Evolutionary conservation across 2,113 vertebrate genomes (phyloP).

Genomic region (Eulacestoma nigropectus): DNA sequence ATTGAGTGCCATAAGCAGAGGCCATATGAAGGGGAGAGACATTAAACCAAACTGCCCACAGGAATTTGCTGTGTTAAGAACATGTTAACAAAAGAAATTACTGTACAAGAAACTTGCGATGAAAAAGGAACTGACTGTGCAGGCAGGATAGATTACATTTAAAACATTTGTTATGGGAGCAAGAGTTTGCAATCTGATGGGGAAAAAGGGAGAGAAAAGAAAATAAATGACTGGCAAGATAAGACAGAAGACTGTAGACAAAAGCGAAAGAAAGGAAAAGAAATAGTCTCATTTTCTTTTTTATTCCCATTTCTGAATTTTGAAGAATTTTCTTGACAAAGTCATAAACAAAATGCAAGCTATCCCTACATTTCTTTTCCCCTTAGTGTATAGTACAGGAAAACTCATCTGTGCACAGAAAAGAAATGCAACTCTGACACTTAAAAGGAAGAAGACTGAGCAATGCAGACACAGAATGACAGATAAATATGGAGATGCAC

Average conservation of each 20-base stretch:
- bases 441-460: constrained; percentile 26
- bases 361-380: background rate
- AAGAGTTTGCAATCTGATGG: background rate
- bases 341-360: background rate
- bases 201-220: background rate
- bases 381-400: background rate
- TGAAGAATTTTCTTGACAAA: background rate
- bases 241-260: background rate
- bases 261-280: background rate
- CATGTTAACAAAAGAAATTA: background rate
- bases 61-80: constrained; percentile 1
- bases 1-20: background rate
- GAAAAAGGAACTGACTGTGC: background rate
- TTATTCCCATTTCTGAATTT: background rate
- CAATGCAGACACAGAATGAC: background rate
- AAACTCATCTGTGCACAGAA: background rate
- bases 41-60: background rate
- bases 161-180: background rate
- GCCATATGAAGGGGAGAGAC: background rate
- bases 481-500: constrained; percentile 12
- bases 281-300: background rate
- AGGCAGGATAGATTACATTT: background rate
- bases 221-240: background rate
- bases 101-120: background rate
- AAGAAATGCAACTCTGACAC: background rate